phyloP scores from a whole-genome alignment of 2,113 vertebrate genomes.

The Sciurus niger region DNA sequence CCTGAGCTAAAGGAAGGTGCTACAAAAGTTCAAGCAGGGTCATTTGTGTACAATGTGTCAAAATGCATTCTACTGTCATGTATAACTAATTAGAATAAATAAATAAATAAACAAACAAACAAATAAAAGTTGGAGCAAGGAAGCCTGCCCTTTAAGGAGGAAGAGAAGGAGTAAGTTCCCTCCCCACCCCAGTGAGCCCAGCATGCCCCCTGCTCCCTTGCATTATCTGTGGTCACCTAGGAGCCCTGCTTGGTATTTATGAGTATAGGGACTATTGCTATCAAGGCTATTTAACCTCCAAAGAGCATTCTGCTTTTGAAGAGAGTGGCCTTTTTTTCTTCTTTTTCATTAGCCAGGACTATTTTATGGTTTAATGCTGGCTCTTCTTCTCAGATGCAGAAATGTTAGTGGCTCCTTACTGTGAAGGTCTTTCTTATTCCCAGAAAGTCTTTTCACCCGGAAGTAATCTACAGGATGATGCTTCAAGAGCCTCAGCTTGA shows the following conservation, averaged over 20 bases:
- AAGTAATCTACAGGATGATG: slow-evolving; percentile 71
- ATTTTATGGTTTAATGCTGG: slow-evolving; percentile 81
- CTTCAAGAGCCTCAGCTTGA: slow-evolving; percentile 54
- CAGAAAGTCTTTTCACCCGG: slow-evolving; percentile 66
- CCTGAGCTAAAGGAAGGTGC: not conserved
- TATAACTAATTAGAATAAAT: too few relatives aligned
- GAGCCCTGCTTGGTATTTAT: slow-evolving; percentile 83
- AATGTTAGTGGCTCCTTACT: slow-evolving; percentile 61
- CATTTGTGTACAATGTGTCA: too few relatives aligned
- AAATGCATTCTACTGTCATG: too few relatives aligned
- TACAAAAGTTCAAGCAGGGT: not conserved
- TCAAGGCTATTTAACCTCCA: slow-evolving; percentile 59
- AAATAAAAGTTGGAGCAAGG: too few relatives aligned
- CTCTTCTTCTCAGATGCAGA: slow-evolving; percentile 71
- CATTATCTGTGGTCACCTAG: slow-evolving; percentile 80
- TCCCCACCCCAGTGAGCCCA: not conserved
- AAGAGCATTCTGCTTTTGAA: slow-evolving; percentile 70
- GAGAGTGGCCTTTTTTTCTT: slow-evolving; percentile 64
- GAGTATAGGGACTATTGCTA: slow-evolving; percentile 75
- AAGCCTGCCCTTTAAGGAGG: not conserved
- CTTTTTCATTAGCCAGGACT: slow-evolving; percentile 82
- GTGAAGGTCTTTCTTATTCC: slow-evolving; percentile 74
- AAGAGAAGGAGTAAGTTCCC: not conserved
- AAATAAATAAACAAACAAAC: too few relatives aligned
- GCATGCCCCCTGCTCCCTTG: not conserved